phyloP scores from a whole-genome alignment of 1,140 invertebrate species.

The Pogonomyrmex barbatus region DNA sequence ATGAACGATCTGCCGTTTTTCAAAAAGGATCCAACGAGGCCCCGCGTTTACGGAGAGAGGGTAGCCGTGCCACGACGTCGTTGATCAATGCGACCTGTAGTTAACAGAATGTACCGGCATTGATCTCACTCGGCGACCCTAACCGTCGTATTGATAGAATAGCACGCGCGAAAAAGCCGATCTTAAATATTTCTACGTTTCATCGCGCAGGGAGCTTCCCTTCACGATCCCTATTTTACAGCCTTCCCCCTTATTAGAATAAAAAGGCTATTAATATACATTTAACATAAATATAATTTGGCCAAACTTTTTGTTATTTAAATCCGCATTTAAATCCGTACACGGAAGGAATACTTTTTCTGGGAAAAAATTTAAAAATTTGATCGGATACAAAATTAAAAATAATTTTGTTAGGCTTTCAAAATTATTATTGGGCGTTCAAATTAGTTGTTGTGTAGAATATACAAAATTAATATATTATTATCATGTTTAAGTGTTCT shows the following conservation, averaged over 20 bases:
- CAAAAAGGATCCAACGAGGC: slow-evolving; percentile 45
- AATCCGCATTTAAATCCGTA: too few species aligned
- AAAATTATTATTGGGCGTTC: too few species aligned
- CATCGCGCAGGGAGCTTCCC: background rate
- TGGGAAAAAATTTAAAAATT: too few species aligned
- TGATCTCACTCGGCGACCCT: slow-evolving; percentile 44
- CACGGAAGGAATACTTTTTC: too few species aligned
- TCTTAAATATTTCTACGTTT: background rate
- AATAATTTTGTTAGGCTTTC: too few species aligned
- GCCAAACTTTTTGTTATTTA: background rate
- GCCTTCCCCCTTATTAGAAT: background rate
- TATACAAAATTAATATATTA: too few species aligned
- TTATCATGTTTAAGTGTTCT: too few species aligned
- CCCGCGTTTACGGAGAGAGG: slow-evolving; percentile 19
- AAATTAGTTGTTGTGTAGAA: too few species aligned
- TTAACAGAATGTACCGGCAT: slow-evolving; percentile 53
- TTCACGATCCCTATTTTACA: background rate
- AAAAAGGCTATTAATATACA: background rate
- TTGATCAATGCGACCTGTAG: slow-evolving; percentile 56
- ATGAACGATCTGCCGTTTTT: slow-evolving; percentile 60
- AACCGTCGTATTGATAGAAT: slow-evolving; percentile 31
- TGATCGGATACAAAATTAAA: too few species aligned
- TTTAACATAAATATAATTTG: background rate
- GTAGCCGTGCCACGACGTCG: slow-evolving; percentile 23
- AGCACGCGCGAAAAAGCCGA: background rate